A percentile compares a stretch with the other conserved stretches of the same genome.
Conservation (phyloP, 23 tunicate genomes). For the Halocynthia roretzi region DNA sequence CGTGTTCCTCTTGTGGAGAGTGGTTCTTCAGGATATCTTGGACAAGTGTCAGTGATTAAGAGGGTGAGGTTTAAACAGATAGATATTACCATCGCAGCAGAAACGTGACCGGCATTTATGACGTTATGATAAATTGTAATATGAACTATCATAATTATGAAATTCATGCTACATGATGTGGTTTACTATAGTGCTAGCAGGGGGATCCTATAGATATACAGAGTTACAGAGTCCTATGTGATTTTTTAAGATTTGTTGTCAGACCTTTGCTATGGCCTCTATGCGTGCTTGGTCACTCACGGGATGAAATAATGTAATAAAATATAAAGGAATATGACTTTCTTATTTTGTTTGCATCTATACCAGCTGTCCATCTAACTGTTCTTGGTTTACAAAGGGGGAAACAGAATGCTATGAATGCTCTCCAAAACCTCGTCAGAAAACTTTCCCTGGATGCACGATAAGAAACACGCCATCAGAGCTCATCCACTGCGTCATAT, state of each 20-base stretch:
- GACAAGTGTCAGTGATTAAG: slow-evolving; percentile 76
- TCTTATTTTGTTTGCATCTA: too few relatives aligned
- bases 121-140: too few relatives aligned
- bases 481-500: slow-evolving; percentile 88
- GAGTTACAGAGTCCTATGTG: too few relatives aligned
- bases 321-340: neutral
- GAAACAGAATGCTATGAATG: slow-evolving; percentile 91
- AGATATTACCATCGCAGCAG: too few relatives aligned
- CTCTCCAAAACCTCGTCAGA: slow-evolving; percentile 78
- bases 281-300: slow-evolving; percentile 2
- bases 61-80: neutral
- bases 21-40: slow-evolving; percentile 93
- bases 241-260: too few relatives aligned
- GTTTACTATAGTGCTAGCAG: too few relatives aligned
- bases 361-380: too few relatives aligned
- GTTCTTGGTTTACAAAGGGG: slow-evolving; percentile 11
- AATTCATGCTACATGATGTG: too few relatives aligned
- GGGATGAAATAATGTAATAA: neutral
- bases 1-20: slow-evolving; percentile 86
- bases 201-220: neutral
- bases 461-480: slow-evolving; percentile 98
- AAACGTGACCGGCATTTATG: too few relatives aligned
- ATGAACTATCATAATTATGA: too few relatives aligned
- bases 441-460: slow-evolving; percentile 92
- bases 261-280: too few relatives aligned